Conservation (phyloP, 2,113 vertebrate genomes). For the Eclectus roratus region DNA sequence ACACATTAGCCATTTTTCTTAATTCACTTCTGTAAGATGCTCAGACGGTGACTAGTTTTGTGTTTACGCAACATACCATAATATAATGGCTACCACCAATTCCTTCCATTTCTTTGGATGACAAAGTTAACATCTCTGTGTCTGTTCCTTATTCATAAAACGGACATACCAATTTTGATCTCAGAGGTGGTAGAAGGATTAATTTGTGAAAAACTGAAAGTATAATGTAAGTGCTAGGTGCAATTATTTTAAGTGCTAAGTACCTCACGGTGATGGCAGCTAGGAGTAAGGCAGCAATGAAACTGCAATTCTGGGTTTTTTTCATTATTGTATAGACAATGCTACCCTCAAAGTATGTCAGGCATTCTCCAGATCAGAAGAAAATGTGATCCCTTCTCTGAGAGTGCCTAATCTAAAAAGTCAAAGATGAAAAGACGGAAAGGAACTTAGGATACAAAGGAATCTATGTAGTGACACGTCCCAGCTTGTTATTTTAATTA, state of each 20-base stretch:
- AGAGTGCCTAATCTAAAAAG: constrained; percentile 49
- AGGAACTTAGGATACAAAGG: constrained; percentile 53
- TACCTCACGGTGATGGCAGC: neutral
- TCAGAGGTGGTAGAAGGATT: neutral
- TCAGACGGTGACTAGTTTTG: neutral
- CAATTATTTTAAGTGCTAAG: constrained; percentile 23
- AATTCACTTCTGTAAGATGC: neutral
- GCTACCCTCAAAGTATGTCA: constrained; percentile 9
- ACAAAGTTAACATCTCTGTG: neutral
- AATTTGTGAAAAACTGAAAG: neutral
- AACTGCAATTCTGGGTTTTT: neutral
- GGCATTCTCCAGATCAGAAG: constrained; percentile 56
- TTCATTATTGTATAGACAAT: constrained; percentile 23
- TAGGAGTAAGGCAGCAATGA: neutral
- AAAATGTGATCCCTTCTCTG: constrained; percentile 35
- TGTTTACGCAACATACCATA: neutral
- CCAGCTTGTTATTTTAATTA: constrained; percentile 64
- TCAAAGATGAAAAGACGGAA: constrained; percentile 55
- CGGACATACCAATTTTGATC: neutral
- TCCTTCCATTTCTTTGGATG: neutral
- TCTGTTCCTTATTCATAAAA: neutral
- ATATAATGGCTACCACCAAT: neutral
- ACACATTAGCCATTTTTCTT: neutral
- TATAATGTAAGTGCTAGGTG: neutral
- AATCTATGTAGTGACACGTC: constrained; percentile 53